Base-by-base conservation (phyloP, 1,140 invertebrate species). In the Bathynomus jamesi region DNA sequence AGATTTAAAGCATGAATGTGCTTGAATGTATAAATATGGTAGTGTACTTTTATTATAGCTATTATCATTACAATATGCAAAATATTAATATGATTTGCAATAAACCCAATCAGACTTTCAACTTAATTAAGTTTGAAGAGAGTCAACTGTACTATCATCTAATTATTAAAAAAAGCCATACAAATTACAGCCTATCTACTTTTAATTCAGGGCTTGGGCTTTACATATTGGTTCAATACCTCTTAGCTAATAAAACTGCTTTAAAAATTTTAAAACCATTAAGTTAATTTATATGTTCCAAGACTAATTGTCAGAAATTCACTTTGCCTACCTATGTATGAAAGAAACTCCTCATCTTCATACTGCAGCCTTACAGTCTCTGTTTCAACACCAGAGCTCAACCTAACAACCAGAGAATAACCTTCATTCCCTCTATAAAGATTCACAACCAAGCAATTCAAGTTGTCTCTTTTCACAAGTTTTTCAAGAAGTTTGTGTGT, bases 341-440 rank as follows among this genome's bases (percentile, higher is more conserved):
- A 87, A 65, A 92, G 83, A 74, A 93, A 76, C 28, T 77, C 72
- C 61, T 80, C 79, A 70, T 80, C 84, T 76, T 84, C 83, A 79
- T 86, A 86, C 27, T 85, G 82, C 46, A 85, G 78, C 64, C 81
- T 80, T 2, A 83, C 78, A 32, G 85, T 85, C 78, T 86, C 84
- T 31, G 81, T 79, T 60, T 83, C 82, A 61, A 81, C 76, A 5
- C 82, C 81, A 67, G 78, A 80, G 80, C 86, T 82, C 80, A 87
- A 80, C 81, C 88, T 87, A 78, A 93, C 83, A 81, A 89, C 90
- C 81, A 96, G 83, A 76, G 92, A 92, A 83, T 94, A 95, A 78
- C 93, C 93, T 83, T 94, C 93, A 83, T 94, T 93, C 53, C 89
- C 91, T 71, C 92, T 89, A 85, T 95, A 94, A 76, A 96, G 84